Evolutionary conservation across 2,113 vertebrate genomes (phyloP), one percentile per base, ranked within the genome.

Genomic region (Saccopteryx bilineata): DNA sequence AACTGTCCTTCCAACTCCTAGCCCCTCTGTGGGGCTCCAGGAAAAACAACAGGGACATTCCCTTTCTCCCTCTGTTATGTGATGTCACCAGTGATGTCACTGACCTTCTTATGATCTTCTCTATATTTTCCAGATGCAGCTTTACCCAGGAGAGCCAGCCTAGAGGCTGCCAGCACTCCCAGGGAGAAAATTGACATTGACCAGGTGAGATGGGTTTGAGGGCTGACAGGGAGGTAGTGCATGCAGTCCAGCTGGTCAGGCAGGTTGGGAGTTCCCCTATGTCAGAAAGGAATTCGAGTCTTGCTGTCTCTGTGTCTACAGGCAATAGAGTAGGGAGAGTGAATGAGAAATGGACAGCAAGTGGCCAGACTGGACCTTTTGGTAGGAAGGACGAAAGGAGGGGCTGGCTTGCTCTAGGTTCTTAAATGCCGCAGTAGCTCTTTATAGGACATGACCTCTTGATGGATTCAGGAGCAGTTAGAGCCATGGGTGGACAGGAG

Each of bases 191-290:
- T 1, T 39, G 91, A 92, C 1, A 0, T 33, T 65, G 79, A 93
- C 39, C 60, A 15, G 96, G 97, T 97, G n/a, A 97, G 96, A 87
- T 31, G 93, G 71, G 60, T 39, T 87, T 96, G 93, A 54, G 33
- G 48, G 31, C 46, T 83, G 71, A 56, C 61, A 81, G 87, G 75
- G 83, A 71, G 48, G 63, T 0, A 1, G 48, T 48, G 8, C 21
- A n/a, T 48, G 8, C 21, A n/a, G 17, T 28, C 9, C 69, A 46
- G 60, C 33, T 50, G 58, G 18, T 21, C 56, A 26, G 5, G 61
- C 0, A 2, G 65, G 5, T 21, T 61, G 50, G 74, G 72, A 60
- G 68, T 39, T 19, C n/a, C 66, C 68, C 50, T 58, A 9, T 31
- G 39, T 80, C 39, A 19, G 75, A 56, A 87, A 75, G 68, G 60